Evolutionary conservation across 2,113 vertebrate species (phyloP), one percentile per base, ranked within the genome.

Genomic region (Ammospiza caudacuta): DNA sequence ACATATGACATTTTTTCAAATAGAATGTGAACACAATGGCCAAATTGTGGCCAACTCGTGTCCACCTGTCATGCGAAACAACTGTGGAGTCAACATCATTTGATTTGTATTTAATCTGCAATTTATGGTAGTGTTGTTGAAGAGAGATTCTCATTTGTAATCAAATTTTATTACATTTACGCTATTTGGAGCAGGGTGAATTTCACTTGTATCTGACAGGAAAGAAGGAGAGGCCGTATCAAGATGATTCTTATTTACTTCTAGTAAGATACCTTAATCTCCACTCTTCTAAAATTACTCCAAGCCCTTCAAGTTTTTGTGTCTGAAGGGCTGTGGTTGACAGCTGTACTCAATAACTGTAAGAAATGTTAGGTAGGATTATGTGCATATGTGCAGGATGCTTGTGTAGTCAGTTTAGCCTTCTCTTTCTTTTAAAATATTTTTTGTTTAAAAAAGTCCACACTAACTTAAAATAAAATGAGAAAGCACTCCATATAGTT

Each of bases 401-500:
- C 33, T 94, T 41, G 31, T 62, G 52, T 46, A 75, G 52, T 63
- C 75, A 67, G 20, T 81, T 41, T 73, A 93, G 17, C 37, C 24
- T 79, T 76, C 21, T 59, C 20, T 39, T 9, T 39, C 61, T n/a
- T 28, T 3, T 17, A 5, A 3, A 8, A 54, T 35, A 28, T 49
- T 62, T 46, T 49, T 69, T 64, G 29, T 62, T 39, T 75, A 5
- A 31, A 54, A 37, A 95, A n/a, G 37, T 88, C 6, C 27, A 59
- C 7, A 24, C 89, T 75, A 72, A 57, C 20, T 91, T 90, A 43
- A 46, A 86, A 83, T 35, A 91, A 59, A 78, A 75, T 49, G 41
- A 79, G 78, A 47, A 81, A 96, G 43, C 91, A 93, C 90, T 96
- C 90, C 90, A n/a, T 73, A 51, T 49, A 88, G 51, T 51, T 92